These are phyloP conservation scores for Lapara coniferarum DNA, from an alignment of 2,888 invertebrate species.

Conservation along the genomic window DNA sequence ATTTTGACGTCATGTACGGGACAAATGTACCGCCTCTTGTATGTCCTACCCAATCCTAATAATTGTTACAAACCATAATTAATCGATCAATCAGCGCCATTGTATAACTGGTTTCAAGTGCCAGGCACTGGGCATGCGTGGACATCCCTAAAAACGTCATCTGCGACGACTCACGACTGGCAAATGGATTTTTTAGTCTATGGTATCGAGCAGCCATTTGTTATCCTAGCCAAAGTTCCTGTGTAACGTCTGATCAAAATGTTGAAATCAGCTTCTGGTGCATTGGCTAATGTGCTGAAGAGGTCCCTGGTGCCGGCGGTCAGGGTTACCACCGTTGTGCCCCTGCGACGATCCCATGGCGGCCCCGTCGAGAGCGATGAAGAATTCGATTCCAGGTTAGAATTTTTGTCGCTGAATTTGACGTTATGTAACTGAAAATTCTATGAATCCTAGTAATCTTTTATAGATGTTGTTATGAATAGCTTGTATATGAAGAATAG, in stretches of 20 bases:
- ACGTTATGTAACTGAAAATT: constrained; percentile 80
- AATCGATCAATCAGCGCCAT: not conserved
- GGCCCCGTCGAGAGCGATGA: constrained; percentile 89
- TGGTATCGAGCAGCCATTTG: constrained; percentile 72
- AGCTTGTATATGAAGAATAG: not conserved
- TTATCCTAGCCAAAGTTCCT: constrained; percentile 65
- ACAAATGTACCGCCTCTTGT: too few species aligned
- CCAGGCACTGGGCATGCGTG: not conserved
- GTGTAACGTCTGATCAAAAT: constrained; percentile 67
- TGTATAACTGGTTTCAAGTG: not conserved
- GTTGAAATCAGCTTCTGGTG: constrained; percentile 76
- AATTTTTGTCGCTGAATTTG: constrained; percentile 49
- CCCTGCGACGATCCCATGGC: constrained; percentile 69
- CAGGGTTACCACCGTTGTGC: constrained; percentile 62
- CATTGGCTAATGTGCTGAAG: constrained; percentile 68
- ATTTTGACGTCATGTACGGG: too few species aligned
- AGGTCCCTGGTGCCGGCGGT: constrained; percentile 66
- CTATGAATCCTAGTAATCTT: constrained; percentile 29
- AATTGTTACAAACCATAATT: not conserved
- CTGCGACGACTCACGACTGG: constrained; percentile 38
- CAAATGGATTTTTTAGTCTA: constrained; percentile 49
- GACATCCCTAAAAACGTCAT: constrained; percentile 43
- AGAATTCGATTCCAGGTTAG: constrained; percentile 90
- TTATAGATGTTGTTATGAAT: constrained; percentile 3
- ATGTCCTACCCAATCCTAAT: too few species aligned